phyloP scores from a whole-genome alignment of 37 sponge, comb jelly and placozoan genomes.

The Lycopodina hypogea region DNA sequence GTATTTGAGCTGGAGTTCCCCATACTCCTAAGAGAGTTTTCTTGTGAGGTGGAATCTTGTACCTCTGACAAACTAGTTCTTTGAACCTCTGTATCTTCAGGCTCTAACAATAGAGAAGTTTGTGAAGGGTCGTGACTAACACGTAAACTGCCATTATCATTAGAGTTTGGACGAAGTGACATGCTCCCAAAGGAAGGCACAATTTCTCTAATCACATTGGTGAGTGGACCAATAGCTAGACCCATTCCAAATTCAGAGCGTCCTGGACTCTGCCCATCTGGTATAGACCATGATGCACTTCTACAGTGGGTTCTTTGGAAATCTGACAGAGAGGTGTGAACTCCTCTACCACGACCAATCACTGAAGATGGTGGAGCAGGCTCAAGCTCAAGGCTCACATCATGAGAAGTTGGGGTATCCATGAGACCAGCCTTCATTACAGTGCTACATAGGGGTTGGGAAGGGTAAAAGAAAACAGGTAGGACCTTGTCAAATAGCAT shows the following conservation, averaged over 20 bases:
- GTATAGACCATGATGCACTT: slow-evolving; percentile 78
- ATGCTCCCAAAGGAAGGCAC: slow-evolving; percentile 40
- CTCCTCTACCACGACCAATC: neutral
- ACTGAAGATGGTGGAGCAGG: slow-evolving; percentile 3
- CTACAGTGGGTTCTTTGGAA: slow-evolving; percentile 37
- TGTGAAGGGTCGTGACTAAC: slow-evolving; percentile 2
- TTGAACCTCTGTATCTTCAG: neutral
- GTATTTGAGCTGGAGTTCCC: slow-evolving; percentile 9
- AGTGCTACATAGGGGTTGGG: slow-evolving; percentile 10
- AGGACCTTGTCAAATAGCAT: too few species aligned
- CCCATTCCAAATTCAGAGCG: slow-evolving; percentile 27
- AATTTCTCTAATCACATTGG: slow-evolving; percentile 52
- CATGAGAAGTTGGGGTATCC: slow-evolving; percentile 6
- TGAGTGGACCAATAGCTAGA: slow-evolving; percentile 27
- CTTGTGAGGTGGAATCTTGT: neutral
- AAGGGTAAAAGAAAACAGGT: too few species aligned
- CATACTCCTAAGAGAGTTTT: neutral
- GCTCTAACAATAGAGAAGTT: neutral
- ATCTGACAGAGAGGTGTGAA: neutral
- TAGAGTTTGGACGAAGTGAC: neutral
- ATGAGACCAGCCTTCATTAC: slow-evolving; percentile 40
- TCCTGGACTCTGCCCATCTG: slow-evolving; percentile 34
- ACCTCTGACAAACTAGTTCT: neutral
- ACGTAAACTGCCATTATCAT: neutral
- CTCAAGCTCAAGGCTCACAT: slow-evolving; percentile 39